Base-by-base conservation (phyloP, 2,113 vertebrate species). In the Dolichallabes microphthalmus region DNA sequence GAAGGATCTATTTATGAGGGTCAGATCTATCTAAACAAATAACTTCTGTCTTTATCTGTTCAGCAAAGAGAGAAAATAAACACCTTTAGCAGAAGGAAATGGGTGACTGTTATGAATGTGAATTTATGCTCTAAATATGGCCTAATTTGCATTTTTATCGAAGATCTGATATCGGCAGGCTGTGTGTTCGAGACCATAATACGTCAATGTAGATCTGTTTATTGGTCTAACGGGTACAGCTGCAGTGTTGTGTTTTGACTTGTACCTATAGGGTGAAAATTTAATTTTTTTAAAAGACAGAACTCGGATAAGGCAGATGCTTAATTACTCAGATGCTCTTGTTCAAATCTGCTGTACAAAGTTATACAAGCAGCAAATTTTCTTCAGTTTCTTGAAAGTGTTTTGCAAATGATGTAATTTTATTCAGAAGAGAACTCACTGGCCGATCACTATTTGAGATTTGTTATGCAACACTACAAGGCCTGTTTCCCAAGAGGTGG, bases 91-190 rank as follows among this genome's bases (percentile, higher is more conserved):
- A n/a, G 20, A 57, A 12, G 3, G 15, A n/a, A 20, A 80, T 27
- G n/a, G 20, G 3, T 82, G 69, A 58, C 32, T 82, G 30, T 57
- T 35, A 13, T 58, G 0, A 73, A 39, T 32, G 39, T 80, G 79
- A 82, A 30, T 57, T 11, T 75, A 35, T 55, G 13, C 4, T 68
- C 4, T 39, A 82, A 73, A 45, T 35, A 22, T 78, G 25, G 15
- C 20, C 57, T 25, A 3, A 87, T 90, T 90, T 87, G 76, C 85
- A 90, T 89, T 80, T 75, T 58, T 81, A 76, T 85, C 82, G 57
- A 64, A 39, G 20, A 85, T 79, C 39, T 75, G 85, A 66, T 57
- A 13, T 57, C 53, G 17, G 61, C 12, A 22, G 76, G 68, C 76
- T 84, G 86, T 83, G 27, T 85, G 60, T 86, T 86, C 27, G 71